Evolutionary conservation across 2,888 invertebrate species (phyloP).

Genomic region (Drosophila histrio): DNA sequence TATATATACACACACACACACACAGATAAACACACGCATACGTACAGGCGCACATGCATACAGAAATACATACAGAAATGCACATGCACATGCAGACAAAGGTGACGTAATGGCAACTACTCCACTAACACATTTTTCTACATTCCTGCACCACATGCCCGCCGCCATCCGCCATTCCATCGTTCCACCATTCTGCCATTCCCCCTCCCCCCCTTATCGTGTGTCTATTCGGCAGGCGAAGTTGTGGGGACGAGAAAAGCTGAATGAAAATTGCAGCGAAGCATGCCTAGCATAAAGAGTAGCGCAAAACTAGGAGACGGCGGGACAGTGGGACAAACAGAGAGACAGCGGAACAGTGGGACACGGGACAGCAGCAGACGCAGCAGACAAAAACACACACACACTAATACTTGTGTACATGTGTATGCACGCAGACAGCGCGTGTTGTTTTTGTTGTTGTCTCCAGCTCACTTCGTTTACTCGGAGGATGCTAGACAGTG

Average conservation of each 20-base stretch:
- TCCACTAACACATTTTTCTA: conserved; percentile 84
- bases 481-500: too few relatives aligned
- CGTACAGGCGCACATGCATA: not conserved
- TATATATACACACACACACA: conserved; percentile 14
- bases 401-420: conserved; percentile 13
- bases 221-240: conserved; percentile 7
- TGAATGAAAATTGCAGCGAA: conserved; percentile 60
- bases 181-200: conserved; percentile 2
- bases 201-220: conserved; percentile 17
- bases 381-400: conserved; percentile 15
- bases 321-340: conserved; percentile 3
- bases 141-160: conserved; percentile 78
- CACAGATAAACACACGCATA: not conserved
- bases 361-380: conserved; percentile 4
- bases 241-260: conserved; percentile 39
- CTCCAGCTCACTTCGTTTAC: too few relatives aligned
- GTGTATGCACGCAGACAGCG: conserved; percentile 20
- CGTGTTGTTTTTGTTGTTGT: conserved; percentile 6
- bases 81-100: conserved; percentile 39
- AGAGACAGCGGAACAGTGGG: conserved; percentile 10
- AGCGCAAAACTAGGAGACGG: conserved; percentile 28
- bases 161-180: not conserved
- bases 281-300: conserved; percentile 44
- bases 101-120: conserved; percentile 84
- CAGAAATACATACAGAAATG: not conserved